Conservation (phyloP, 1,140 invertebrate genomes). For the Bombyx mandarina region DNA sequence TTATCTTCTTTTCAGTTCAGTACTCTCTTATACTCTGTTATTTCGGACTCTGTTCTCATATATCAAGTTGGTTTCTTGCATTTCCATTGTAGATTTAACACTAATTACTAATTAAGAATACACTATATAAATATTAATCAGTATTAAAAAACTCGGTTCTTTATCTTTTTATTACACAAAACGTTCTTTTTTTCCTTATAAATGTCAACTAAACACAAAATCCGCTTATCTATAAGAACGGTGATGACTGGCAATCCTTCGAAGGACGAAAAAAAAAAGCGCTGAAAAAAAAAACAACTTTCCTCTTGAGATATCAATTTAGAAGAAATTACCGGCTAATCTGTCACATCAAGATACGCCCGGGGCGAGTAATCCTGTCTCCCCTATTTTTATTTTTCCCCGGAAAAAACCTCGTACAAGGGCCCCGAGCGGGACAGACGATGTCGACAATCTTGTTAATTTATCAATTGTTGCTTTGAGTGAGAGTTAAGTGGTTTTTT, state of each 20-base stretch:
- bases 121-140: too few species aligned
- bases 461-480: slow-evolving; percentile 45
- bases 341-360: slow-evolving; percentile 54
- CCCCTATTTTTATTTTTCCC: slow-evolving; percentile 40
- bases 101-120: too few species aligned
- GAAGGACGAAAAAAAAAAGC: slow-evolving; percentile 21
- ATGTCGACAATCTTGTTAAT: slow-evolving; percentile 44
- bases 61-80: too few species aligned
- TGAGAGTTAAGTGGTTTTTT: slow-evolving; percentile 16
- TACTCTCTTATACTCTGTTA: too few species aligned
- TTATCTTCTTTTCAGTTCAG: too few species aligned
- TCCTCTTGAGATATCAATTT: slow-evolving; percentile 60
- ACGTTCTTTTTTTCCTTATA: neutral
- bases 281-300: slow-evolving; percentile 19
- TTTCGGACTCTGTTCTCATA: too few species aligned
- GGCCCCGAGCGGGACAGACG: slow-evolving; percentile 19
- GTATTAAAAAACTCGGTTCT: too few species aligned
- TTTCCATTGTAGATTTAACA: too few species aligned
- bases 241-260: slow-evolving; percentile 49
- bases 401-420: slow-evolving; percentile 14
- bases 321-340: slow-evolving; percentile 59
- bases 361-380: slow-evolving; percentile 38
- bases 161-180: too few species aligned
- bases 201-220: neutral
- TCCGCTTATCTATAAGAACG: slow-evolving; percentile 15